Evolutionary conservation across 2,797 vertebrate genomes (phyloP).

Genomic region (Florisuga fusca): DNA sequence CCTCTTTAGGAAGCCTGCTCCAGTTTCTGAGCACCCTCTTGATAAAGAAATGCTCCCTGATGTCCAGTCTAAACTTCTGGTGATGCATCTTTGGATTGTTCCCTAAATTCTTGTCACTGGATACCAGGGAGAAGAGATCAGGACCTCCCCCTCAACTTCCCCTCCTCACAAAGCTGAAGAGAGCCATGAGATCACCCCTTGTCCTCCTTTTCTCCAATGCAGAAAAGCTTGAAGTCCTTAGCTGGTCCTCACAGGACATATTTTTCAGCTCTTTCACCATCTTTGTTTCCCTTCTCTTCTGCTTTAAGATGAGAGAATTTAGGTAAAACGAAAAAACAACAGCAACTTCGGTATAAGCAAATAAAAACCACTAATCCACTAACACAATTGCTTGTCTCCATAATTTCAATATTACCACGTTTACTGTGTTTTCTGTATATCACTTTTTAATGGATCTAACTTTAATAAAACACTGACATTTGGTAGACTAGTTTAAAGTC

Average conservation of each 20-base stretch:
- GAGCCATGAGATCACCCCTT: not conserved
- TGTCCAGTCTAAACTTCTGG: not conserved
- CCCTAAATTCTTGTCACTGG: rapidly evolving
- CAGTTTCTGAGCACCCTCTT: not conserved
- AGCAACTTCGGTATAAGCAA: not conserved
- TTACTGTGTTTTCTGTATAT: not conserved
- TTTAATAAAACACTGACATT: not conserved
- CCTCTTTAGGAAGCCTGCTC: not conserved
- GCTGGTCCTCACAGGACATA: rapidly evolving
- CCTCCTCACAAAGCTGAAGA: not conserved
- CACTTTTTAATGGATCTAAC: not conserved
- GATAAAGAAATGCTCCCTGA: not conserved
- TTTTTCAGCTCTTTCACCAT: not conserved
- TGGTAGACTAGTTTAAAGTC: not conserved
- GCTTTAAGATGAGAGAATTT: not conserved
- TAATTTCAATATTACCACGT: not conserved
- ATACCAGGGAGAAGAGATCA: not conserved
- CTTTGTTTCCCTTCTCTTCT: not conserved
- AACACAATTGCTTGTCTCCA: not conserved
- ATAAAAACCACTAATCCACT: not conserved
- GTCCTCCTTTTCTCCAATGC: not conserved
- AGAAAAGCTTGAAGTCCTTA: not conserved
- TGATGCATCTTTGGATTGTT: not conserved
- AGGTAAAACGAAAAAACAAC: not conserved
- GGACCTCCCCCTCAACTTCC: not conserved